Conservation (phyloP, 2,888 invertebrate genomes). For the Sicus ferrugineus region DNA sequence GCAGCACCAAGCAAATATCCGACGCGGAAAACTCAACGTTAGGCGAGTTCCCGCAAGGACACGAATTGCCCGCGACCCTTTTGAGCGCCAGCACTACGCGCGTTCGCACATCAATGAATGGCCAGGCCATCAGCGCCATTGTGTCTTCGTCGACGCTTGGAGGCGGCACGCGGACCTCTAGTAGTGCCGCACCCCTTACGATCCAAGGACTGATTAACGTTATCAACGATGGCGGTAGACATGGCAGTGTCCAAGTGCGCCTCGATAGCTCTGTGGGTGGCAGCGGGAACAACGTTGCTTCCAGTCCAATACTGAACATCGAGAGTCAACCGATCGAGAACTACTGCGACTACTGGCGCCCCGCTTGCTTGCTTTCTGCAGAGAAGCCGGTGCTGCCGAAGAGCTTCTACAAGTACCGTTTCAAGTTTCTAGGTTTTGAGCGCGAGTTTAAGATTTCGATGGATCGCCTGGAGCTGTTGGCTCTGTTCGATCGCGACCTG, state of each 20-base stretch:
- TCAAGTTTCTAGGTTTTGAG: slow-evolving; percentile 57
- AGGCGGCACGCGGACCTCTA: slow-evolving; percentile 37
- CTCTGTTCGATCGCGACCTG: slow-evolving; percentile 91
- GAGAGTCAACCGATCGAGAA: slow-evolving; percentile 56
- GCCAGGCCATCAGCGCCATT: slow-evolving; percentile 44
- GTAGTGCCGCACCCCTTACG: slow-evolving; percentile 50
- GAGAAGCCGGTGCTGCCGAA: slow-evolving; percentile 60
- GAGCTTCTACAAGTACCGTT: slow-evolving; percentile 63
- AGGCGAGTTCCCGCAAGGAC: slow-evolving; percentile 36
- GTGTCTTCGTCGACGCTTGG: slow-evolving; percentile 43
- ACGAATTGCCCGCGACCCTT: slow-evolving; percentile 10
- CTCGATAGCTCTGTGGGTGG: neutral
- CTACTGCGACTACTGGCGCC: slow-evolving; percentile 63
- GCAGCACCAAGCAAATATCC: slow-evolving; percentile 54
- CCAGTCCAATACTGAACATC: slow-evolving; percentile 55
- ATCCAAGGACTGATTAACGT: slow-evolving; percentile 57
- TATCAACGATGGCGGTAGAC: slow-evolving; percentile 50
- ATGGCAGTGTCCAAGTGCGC: slow-evolving; percentile 13
- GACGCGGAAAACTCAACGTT: slow-evolving; percentile 49
- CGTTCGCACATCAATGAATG: slow-evolving; percentile 16
- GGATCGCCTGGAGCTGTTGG: slow-evolving; percentile 90
- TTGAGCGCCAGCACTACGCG: slow-evolving; percentile 20
- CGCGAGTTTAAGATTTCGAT: slow-evolving; percentile 78
- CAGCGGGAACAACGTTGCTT: slow-evolving; percentile 30
- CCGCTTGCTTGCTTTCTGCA: slow-evolving; percentile 57